Evolutionary conservation across 2,888 invertebrate genomes (phyloP), one percentile per base, ranked within the genome.

Genomic region (Ormia ochracea): DNA sequence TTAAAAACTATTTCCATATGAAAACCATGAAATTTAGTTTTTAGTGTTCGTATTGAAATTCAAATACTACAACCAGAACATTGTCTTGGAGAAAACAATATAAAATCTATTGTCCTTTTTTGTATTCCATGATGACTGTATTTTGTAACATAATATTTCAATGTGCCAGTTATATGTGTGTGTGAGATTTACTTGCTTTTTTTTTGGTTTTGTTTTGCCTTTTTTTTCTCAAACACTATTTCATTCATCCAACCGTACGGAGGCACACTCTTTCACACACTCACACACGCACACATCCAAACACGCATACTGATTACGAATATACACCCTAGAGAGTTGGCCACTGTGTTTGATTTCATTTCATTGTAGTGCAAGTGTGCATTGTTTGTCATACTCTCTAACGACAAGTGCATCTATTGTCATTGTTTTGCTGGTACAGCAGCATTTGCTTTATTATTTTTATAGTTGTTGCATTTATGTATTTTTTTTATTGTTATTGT

Each of bases 381-480:
- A 79, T 79, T 79, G 74, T 79, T 78, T 78, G 69, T 69, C 69
- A 65, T 63, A 79, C 69, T 69, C 74, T 79, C 79, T 58, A 78
- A 70, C 79, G 74, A 79, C 79, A 79, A 79, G 79, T 79, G 79
- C 76, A 76, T 80, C 78, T 68, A 69, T 73, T 78, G 79, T 70
- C 74, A 79, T 76, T 80, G 68, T 73, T 54, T 68, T 59, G 65
- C 66, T 69, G 66, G 21, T 54, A 41, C 31, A 59, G 63, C 56
- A 69, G 61, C 56, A 61, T 45, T 45, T 36, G 36, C 50, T 59
- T 38, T 72, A 38, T 78, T 68, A 52, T 54, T 59, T 54, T 52
- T 45, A 38, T 26, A n/a, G 19, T n/a, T 58, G 14, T 38, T 72
- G 41, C 23, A 61, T 33, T 43, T 59, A 28, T 48, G n/a, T 31